Conservation (phyloP, 2,113 vertebrate genomes). For the Pao palembangensis region DNA sequence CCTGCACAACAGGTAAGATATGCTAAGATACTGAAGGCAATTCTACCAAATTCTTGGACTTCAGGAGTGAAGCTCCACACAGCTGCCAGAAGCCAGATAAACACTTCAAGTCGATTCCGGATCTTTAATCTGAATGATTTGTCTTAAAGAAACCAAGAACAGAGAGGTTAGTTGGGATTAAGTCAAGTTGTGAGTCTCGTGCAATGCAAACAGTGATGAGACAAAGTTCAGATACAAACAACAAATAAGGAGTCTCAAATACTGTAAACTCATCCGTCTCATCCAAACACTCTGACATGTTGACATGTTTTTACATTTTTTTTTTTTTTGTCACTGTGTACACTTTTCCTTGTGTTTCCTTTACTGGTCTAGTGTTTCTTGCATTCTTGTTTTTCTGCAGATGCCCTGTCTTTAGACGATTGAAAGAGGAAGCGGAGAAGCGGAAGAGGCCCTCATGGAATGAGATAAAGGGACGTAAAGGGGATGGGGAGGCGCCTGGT, state of each 20-base stretch:
- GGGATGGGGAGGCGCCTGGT: constrained; percentile 66
- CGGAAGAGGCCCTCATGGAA: constrained; percentile 77
- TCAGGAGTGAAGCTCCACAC: no score
- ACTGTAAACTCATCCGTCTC: background rate
- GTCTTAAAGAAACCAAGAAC: no score
- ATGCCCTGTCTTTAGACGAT: constrained; percentile 83
- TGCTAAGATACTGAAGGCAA: background rate
- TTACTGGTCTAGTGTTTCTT: background rate
- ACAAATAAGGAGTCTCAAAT: constrained; percentile 6
- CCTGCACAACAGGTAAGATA: constrained; percentile 87
- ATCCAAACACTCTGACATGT: background rate
- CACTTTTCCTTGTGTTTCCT: background rate
- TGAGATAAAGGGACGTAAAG: constrained; percentile 74
- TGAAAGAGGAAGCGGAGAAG: constrained; percentile 78
- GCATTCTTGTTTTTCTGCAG: constrained; percentile 56
- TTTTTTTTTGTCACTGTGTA: background rate
- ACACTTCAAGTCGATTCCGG: no score
- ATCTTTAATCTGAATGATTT: no score
- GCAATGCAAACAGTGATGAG: constrained; percentile 51
- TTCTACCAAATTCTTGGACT: background rate
- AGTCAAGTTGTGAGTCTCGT: no score
- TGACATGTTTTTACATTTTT: no score
- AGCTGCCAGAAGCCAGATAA: no score
- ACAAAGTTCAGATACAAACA: constrained; percentile 62
- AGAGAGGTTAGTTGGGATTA: no score